Base-by-base conservation (phyloP, 2,797 vertebrate genomes). In the Alectoris magna region DNA sequence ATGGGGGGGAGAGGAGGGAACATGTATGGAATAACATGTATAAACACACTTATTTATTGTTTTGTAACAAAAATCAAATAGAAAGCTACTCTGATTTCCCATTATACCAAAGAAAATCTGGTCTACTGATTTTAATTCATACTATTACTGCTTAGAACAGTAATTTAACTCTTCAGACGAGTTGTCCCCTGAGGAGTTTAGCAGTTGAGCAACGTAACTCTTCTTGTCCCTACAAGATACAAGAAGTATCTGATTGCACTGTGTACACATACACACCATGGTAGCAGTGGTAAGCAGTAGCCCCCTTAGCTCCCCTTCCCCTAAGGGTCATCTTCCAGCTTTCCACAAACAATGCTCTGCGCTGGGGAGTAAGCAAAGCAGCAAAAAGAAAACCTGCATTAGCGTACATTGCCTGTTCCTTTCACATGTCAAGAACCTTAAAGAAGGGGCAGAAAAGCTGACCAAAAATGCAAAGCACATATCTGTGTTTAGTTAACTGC, bases 141-240 rank as follows among this genome's bases (percentile, higher is more conserved):
- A 27, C 31, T 58, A 19, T 82, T 62, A 31, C 27, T 53, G 19
- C 41, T 95, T 84, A 79, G 74, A 86, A 87, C 24, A 43, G 13
- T 41, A 81, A 67, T 91, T 81, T 67, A 82, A 64, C 56, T 63
- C 80, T 38, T 7, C 31, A 70, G 80, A 63, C 49, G 41, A 29
- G 43, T 22, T 63, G 46, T 84, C 56, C 56, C 67, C 46, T 56
- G 44, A 70, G 83, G 51, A 68, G 67, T 82, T 88, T 80, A 88
- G 51, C 3, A 83, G 49, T 91, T 87, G 58, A 90, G 49, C 64
- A 82, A 10, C 44, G 9, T 67, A 67, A 88, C 55, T 83, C 75
- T 80, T 85, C 76, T 90, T 7, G 1, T 34, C 31, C 34, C 53
- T 66, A 9, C 13, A 73, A 67, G 48, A 36, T 64, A 14, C 34